Evolutionary conservation across 2,888 invertebrate species (phyloP).

Genomic region (Pyrocoelia pectoralis): DNA sequence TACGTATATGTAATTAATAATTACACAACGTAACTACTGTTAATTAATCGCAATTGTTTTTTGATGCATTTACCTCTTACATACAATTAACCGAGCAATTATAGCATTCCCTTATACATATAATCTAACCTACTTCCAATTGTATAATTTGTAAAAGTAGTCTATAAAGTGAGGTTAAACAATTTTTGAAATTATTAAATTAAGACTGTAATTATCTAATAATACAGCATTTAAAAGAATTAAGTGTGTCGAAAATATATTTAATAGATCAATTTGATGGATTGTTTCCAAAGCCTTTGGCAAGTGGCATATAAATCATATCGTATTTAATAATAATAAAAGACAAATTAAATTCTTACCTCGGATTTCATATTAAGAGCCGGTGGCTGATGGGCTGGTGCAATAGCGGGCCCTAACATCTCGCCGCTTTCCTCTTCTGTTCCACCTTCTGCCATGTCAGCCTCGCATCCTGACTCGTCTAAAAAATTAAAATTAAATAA

Average conservation of each 20-base stretch:
- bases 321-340: background rate
- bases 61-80: background rate
- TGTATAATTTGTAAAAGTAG: background rate
- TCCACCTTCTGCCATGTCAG: slow-evolving; percentile 84
- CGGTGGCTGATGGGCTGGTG: slow-evolving; percentile 63
- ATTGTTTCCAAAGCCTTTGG: background rate
- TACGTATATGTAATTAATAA: too few species aligned
- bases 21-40: background rate
- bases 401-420: slow-evolving; percentile 64
- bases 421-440: slow-evolving; percentile 70
- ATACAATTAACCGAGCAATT: background rate
- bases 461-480: slow-evolving; percentile 86
- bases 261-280: too few species aligned
- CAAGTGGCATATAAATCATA: slow-evolving; percentile 1
- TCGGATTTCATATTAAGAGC: slow-evolving; percentile 56
- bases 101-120: background rate
- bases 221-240: background rate
- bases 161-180: background rate
- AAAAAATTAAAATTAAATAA: slow-evolving; percentile 51
- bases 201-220: background rate
- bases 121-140: background rate
- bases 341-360: slow-evolving; percentile 46
- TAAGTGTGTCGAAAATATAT: background rate
- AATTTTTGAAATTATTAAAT: background rate
- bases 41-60: background rate